These are phyloP conservation scores for Pseudochaenichthys georgianus DNA, from an alignment of 2,797 vertebrate species.

Conservation along the genomic window DNA sequence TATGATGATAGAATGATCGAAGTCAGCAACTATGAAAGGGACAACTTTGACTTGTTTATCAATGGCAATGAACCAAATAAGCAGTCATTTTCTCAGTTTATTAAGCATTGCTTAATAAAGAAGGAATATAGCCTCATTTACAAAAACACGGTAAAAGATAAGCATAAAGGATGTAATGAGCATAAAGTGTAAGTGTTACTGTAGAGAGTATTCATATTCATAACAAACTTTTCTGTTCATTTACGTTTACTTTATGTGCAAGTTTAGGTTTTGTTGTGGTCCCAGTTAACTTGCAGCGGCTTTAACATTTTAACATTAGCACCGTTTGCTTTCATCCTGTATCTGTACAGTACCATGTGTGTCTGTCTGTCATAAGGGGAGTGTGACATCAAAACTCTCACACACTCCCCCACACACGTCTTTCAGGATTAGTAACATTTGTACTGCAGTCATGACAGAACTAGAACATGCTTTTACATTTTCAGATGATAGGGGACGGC, in stretches of 20 bases:
- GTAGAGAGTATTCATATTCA: background rate
- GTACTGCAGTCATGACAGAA: slow-evolving; percentile 69
- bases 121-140: too few species aligned
- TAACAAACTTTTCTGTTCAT: background rate
- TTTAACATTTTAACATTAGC: too few species aligned
- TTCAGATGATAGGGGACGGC: slow-evolving; percentile 47
- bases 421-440: slow-evolving; percentile 56
- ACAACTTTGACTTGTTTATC: background rate
- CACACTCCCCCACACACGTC: background rate
- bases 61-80: background rate
- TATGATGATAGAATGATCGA: background rate
- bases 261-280: background rate
- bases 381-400: background rate
- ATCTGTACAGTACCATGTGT: background rate
- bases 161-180: background rate
- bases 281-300: background rate
- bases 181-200: too few species aligned
- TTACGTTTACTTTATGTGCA: background rate
- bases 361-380: slow-evolving; percentile 13
- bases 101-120: too few species aligned
- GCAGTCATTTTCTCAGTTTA: background rate
- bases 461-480: slow-evolving; percentile 62
- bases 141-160: background rate
- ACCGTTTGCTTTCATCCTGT: slow-evolving; percentile 2
- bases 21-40: background rate